Percentiles rank a stretch among this genome's conserved stretches.
These are phyloP conservation scores for Mormyrus proboscirostris DNA, from an alignment of 2,797 vertebrate species.

Conservation along the genomic window DNA sequence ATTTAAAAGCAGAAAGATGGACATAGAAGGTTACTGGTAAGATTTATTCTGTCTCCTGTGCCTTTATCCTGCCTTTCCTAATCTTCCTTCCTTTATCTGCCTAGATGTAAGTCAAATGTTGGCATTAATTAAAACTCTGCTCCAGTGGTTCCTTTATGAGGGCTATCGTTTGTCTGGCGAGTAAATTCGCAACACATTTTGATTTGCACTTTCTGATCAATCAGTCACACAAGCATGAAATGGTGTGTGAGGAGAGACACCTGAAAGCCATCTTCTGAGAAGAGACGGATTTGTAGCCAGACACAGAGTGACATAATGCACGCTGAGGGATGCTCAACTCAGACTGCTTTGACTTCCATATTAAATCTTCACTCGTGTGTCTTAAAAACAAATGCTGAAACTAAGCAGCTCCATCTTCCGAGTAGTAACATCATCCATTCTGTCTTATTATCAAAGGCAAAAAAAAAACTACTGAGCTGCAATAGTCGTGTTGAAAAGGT, in stretches of 20 bases:
- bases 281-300: neutral
- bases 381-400: neutral
- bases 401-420: neutral
- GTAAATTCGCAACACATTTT: neutral
- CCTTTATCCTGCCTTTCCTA: neutral
- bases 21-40: constrained; percentile 6
- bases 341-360: neutral
- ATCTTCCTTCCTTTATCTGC: neutral
- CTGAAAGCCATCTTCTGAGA: neutral
- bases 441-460: neutral
- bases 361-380: neutral
- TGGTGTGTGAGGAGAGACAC: neutral
- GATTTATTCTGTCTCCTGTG: neutral
- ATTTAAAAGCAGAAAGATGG: neutral
- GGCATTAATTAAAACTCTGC: constrained; percentile 24
- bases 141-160: neutral
- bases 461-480: neutral
- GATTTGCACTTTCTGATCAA: neutral
- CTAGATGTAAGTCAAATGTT: neutral
- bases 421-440: neutral
- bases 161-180: neutral
- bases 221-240: constrained; percentile 1
- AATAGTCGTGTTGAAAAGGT: neutral
- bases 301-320: neutral
- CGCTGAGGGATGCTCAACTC: neutral